These are phyloP conservation scores for Athrips mouffetella DNA, from an alignment of 2,888 invertebrate genomes.

Conservation along the genomic window DNA sequence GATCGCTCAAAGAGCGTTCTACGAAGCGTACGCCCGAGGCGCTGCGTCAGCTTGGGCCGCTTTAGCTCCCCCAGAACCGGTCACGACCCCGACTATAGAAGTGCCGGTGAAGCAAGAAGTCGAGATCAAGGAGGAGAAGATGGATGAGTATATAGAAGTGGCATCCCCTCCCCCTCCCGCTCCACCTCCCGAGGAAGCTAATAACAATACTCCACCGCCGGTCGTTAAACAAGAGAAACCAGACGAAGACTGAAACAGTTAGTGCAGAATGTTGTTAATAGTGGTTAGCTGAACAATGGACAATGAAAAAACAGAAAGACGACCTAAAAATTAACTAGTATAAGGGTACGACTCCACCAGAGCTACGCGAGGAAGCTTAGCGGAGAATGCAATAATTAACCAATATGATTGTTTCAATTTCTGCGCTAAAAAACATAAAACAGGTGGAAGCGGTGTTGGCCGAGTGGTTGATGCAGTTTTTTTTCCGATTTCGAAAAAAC, in stretches of 20 bases:
- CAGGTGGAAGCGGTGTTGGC: too few species aligned
- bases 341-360: too few species aligned
- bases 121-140: conserved; percentile 67
- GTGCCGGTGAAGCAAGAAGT: conserved; percentile 54
- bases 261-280: neutral
- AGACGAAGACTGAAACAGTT: conserved; percentile 52
- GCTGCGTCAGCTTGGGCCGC: conserved; percentile 70
- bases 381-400: too few species aligned
- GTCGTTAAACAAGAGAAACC: conserved; percentile 65
- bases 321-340: too few species aligned
- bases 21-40: conserved; percentile 68
- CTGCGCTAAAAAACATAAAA: too few species aligned
- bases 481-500: too few species aligned
- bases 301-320: too few species aligned
- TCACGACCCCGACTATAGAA: conserved; percentile 36
- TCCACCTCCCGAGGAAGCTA: conserved; percentile 33
- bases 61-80: conserved; percentile 51
- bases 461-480: too few species aligned
- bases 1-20: conserved; percentile 68
- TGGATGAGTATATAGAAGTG: conserved; percentile 74
- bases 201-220: conserved; percentile 38
- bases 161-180: conserved; percentile 58
- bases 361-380: too few species aligned
- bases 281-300: too few species aligned
- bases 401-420: too few species aligned